These are phyloP conservation scores for Erinaceus europaeus DNA, from an alignment of 2,113 vertebrate genomes.

Conservation along the genomic window DNA sequence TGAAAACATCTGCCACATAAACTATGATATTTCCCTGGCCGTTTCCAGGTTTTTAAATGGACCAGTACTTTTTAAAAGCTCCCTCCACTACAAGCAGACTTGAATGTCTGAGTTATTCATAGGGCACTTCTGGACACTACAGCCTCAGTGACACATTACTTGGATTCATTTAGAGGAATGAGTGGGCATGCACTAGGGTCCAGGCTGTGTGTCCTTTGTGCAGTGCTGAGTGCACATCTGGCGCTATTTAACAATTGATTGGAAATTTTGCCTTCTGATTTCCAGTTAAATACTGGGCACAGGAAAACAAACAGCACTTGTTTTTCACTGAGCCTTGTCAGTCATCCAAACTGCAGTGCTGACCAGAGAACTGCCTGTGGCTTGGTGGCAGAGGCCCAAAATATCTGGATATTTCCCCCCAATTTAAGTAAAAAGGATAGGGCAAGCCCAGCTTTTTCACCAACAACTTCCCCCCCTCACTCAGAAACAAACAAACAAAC, in stretches of 20 bases:
- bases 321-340: constrained; percentile 87
- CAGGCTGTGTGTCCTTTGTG: constrained; percentile 70
- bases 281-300: constrained; percentile 87
- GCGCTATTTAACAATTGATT: constrained; percentile 86
- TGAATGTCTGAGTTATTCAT: constrained; percentile 65
- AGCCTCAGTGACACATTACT: constrained; percentile 57
- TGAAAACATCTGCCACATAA: too few species aligned
- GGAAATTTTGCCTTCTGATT: constrained; percentile 87
- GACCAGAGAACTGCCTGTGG: constrained; percentile 81
- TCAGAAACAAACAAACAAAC: too few species aligned
- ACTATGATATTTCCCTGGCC: too few species aligned
- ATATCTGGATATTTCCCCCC: constrained; percentile 70
- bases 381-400: constrained; percentile 82
- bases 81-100: constrained; percentile 27
- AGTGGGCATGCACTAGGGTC: constrained; percentile 63
- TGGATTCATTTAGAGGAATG: constrained; percentile 61
- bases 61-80: neutral
- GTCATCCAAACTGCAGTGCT: constrained; percentile 82
- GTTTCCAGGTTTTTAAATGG: constrained; percentile 71
- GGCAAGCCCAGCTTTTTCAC: constrained; percentile 35
- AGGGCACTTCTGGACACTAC: constrained; percentile 58
- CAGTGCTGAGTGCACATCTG: constrained; percentile 81
- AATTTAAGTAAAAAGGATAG: constrained; percentile 76
- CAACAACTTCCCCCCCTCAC: constrained; percentile 13
- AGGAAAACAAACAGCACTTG: constrained; percentile 90